Evolutionary conservation across 2,797 vertebrate genomes (phyloP).

Genomic region (Falco rusticolus): DNA sequence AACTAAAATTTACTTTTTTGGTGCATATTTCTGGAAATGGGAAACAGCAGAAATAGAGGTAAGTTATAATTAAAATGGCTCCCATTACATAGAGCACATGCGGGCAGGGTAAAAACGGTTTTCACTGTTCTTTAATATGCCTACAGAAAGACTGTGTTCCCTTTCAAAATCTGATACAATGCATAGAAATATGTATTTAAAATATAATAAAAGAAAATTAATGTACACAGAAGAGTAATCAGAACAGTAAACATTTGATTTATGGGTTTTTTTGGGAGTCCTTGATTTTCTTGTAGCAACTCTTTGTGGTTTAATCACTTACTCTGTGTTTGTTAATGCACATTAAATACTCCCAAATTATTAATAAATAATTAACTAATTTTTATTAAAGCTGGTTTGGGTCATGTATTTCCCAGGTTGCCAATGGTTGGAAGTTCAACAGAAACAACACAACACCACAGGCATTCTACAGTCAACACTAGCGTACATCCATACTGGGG

Average conservation of each 20-base stretch:
- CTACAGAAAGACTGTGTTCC: background rate
- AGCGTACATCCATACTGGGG: no score
- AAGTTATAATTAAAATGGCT: background rate
- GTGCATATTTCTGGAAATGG: background rate
- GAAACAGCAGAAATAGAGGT: background rate
- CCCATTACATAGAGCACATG: background rate
- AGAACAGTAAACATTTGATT: background rate
- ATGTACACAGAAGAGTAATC: background rate
- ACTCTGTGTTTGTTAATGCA: background rate
- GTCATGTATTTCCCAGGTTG: background rate
- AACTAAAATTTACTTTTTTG: background rate
- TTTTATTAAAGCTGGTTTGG: background rate
- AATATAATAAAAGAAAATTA: conserved; percentile 37
- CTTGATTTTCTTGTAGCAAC: conserved; percentile 28
- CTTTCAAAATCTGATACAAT: conserved; percentile 6
- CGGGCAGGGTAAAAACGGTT: background rate
- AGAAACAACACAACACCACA: background rate
- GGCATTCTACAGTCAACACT: background rate
- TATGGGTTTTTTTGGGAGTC: background rate
- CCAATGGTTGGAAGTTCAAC: background rate
- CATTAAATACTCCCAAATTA: conserved; percentile 6
- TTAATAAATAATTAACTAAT: background rate
- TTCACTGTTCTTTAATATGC: background rate
- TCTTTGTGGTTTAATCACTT: background rate
- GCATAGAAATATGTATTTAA: background rate